Evolutionary conservation across 1,140 invertebrate genomes (phyloP).

Genomic region (Drosophila miranda): DNA sequence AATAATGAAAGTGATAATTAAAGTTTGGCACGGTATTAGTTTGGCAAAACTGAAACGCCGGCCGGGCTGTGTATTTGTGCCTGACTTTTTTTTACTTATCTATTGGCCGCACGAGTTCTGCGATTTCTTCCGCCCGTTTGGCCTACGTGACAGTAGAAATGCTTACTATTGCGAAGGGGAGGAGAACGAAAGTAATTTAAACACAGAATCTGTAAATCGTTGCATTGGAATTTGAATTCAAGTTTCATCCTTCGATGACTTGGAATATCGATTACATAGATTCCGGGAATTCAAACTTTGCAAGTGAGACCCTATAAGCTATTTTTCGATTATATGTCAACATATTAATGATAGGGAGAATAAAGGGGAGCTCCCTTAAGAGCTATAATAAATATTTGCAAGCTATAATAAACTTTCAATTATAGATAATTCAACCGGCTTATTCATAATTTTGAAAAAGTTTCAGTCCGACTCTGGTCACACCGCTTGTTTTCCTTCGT

Average conservation of each 20-base stretch:
- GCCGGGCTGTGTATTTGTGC: conserved; percentile 14
- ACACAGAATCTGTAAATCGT: not conserved
- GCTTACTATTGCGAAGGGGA: conserved; percentile 14
- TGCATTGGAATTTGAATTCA: conserved; percentile 2
- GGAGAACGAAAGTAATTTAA: conserved; percentile 25
- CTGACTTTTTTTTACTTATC: conserved; percentile 71
- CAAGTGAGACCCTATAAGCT: not conserved
- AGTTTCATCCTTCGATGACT: not conserved
- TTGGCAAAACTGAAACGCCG: conserved; percentile 3
- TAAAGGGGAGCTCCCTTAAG: too few relatives aligned
- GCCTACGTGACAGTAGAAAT: conserved; percentile 68
- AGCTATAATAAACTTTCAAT: too few relatives aligned
- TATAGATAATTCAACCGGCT: too few relatives aligned
- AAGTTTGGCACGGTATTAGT: conserved; percentile 46
- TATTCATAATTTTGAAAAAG: too few relatives aligned
- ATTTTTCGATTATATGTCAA: too few relatives aligned
- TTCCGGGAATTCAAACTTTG: not conserved
- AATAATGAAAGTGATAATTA: conserved; percentile 74
- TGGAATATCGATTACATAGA: not conserved
- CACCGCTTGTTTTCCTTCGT: conserved; percentile 26
- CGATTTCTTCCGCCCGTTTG: conserved; percentile 24
- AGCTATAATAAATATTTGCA: too few relatives aligned
- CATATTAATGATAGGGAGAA: too few relatives aligned
- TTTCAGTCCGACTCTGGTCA: conserved; percentile 3
- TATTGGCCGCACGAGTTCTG: conserved; percentile 56